Percentiles rank a stretch among this genome's conserved stretches.
Conservation (phyloP, 1,140 invertebrate genomes). For the Diploscapter pachys region DNA sequence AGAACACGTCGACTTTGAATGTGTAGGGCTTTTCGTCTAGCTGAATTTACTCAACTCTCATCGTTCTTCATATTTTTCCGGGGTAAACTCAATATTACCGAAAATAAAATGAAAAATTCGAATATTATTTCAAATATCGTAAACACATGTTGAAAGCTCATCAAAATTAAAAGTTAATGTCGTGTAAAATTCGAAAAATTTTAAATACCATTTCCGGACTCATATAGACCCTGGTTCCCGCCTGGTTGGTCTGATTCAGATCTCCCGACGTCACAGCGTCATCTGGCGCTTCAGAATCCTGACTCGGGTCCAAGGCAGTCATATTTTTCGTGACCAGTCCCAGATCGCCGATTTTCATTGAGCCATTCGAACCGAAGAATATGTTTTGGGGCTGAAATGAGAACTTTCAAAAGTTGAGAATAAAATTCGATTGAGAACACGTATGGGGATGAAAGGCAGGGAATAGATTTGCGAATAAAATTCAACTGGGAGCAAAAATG, state of each 20-base stretch:
- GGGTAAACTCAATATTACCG: too few species aligned
- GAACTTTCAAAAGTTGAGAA: slow-evolving; percentile 45
- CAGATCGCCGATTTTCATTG: slow-evolving; percentile 96
- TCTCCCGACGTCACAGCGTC: too few species aligned
- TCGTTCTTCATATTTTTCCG: too few species aligned
- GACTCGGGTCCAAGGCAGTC: slow-evolving; percentile 41
- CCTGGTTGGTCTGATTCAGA: too few species aligned
- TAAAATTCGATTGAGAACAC: slow-evolving; percentile 11
- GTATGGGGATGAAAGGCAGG: too few species aligned
- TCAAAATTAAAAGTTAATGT: too few species aligned
- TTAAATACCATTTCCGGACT: slow-evolving; percentile 81
- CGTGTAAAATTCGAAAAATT: neutral
- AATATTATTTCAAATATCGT: too few species aligned
- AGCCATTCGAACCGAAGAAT: slow-evolving; percentile 73
- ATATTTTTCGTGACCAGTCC: slow-evolving; percentile 79
- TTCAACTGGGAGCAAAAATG: neutral
- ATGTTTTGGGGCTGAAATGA: slow-evolving; percentile 80
- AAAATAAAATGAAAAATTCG: too few species aligned
- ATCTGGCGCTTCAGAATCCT: neutral
- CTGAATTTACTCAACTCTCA: slow-evolving; percentile 3
- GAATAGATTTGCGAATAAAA: neutral
- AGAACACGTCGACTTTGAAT: slow-evolving; percentile 94
- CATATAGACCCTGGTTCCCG: slow-evolving; percentile 71
- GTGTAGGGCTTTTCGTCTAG: slow-evolving; percentile 73
- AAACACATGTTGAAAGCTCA: too few species aligned